Evolutionary conservation across 2,797 vertebrate genomes (phyloP), one percentile per base, ranked within the genome.

Genomic region (Echiichthys vipera): DNA sequence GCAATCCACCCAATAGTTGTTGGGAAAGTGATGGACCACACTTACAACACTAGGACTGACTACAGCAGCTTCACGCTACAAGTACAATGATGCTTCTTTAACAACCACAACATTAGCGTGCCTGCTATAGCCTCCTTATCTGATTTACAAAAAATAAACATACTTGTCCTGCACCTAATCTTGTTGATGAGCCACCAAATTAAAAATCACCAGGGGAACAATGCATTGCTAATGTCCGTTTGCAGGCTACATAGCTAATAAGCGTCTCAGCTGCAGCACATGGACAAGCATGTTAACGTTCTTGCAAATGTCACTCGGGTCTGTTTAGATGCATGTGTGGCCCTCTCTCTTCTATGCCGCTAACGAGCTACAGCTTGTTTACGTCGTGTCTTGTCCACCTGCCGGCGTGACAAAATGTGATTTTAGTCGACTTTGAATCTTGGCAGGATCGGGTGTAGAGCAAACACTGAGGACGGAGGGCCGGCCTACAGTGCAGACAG

Each of bases 401-500:
- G 39, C 39, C 2, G 5, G 8, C 2, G 24, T n/a, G n/a, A n/a
- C n/a, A n/a, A 12, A 17, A 39, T 55, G 12, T 34, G 34, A 53
- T 12, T 30, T 45, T 29, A 59, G 45, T 14, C 43, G 18, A 58
- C 22, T 57, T 45, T 24, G 7, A 64, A 51, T 24, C 30, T 15
- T 30, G 39, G 61, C 34, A 25, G 7, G 22, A 55, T 10, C 17
- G 36, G 24, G 37, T 43, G 27, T 65, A 22, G 18, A 18, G n/a
- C 25, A 55, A 64, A 69, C 39, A 10, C 49, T 34, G 46, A 70
- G 40, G 10, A 66, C 47, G 8, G 39, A 49, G 47, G 22, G 46
- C 43, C 2, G 3, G 46, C 32, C 17, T 15, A 25, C 39, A 34
- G 65, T 45, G 65, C 69, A 70, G 59, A n/a, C 40, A 10, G 43